Base-by-base conservation (phyloP, 2,113 vertebrate species). In the Danionella cerebrum region DNA sequence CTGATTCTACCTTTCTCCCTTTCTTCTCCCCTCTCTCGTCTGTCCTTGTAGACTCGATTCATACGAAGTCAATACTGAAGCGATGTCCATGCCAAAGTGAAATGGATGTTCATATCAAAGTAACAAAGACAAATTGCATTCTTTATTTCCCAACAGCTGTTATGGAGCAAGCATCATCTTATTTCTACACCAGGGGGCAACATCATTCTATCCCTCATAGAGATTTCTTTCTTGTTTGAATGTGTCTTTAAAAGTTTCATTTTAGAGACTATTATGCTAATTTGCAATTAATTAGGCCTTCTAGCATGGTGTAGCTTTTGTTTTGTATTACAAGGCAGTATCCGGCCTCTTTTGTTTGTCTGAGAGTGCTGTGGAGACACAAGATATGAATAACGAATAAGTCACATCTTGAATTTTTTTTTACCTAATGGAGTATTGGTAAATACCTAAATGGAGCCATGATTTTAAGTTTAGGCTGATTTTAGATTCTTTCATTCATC, bases 111-210 rank as follows among this genome's bases (percentile, higher is more conserved):
- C 42, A 47, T 63, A 35, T 63, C 59, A 48, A 47, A 62, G 27
- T 63, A 63, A 63, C 42, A 4, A 35, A 47, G 42, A 48, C 18
- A 47, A 63, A 63, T 63, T 31, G 7, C 42, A 21, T 45, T n/a
- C 27, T 25, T 45, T 33, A 42, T 42, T 58, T 39, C 14, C 22
- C 35, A 33, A 25, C 33, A 38, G 24, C 27, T 29, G 41, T 44
- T 12, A 13, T 4, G 10, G 24, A 7, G 4, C 24, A 31, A 57
- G 65, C 38, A 54, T 55, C 48, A 7, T 63, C 39, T 58, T n/a
- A 9, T 44, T 24, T 72, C 5, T 70, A 70, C 85, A 85, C 79
- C 73, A 86, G 85, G 80, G 84, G 84, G 84, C 83, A 85, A 80
- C 77, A 47, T 65, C 19, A 76, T 82, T 76, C 83, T 84, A 64